Evolutionary conservation across 1,140 invertebrate genomes (phyloP), one percentile per base, ranked within the genome.

Genomic region (Nephotettix cincticeps): DNA sequence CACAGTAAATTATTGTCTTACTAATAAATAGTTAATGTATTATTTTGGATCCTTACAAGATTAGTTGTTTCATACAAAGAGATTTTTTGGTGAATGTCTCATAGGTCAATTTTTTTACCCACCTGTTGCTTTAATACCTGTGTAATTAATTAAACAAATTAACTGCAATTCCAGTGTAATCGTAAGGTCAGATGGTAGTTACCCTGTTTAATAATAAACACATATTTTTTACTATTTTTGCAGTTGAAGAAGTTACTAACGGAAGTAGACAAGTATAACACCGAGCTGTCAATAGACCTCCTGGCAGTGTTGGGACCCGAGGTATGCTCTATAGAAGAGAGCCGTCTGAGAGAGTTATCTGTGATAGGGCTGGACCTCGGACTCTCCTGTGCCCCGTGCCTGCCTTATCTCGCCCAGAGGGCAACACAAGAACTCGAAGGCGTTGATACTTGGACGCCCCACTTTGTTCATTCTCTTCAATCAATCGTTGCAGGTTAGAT

Each of bases 401-500:
- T 61, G n/a, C 4, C 56, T 9, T 23, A 29, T 6, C 56, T 61
- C 25, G 56, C 25, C 13, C 14, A 4, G 1, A 13, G 9, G 9
- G 56, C 56, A 2, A 61, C 23, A 21, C 2, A 61, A 14, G 11
- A 61, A 27, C 56, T 27, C 56, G 56, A 25, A 13, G 4, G 2
- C 28, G 56, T 61, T 25, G 4, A 14, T 6, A 6, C 21, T 1
- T 61, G 56, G 56, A 61, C 56, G 1, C 56, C 2, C 1, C 56
- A 61, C 27, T 29, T 21, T 28, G 56, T 61, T 27, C 25, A 61
- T n/a, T 25, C 21, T 14, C 56, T 61, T 9, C 56, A 61, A 3
- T 21, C 21, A 9, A 61, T 61, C 4, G 56, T 61, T 27, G 56
- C 56, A 61, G 56, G 56, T 61, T n/a, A n/a, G n/a, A n/a, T 23